Conservation (phyloP, 2,888 invertebrate species). For the Ornithoptera alexandrae region DNA sequence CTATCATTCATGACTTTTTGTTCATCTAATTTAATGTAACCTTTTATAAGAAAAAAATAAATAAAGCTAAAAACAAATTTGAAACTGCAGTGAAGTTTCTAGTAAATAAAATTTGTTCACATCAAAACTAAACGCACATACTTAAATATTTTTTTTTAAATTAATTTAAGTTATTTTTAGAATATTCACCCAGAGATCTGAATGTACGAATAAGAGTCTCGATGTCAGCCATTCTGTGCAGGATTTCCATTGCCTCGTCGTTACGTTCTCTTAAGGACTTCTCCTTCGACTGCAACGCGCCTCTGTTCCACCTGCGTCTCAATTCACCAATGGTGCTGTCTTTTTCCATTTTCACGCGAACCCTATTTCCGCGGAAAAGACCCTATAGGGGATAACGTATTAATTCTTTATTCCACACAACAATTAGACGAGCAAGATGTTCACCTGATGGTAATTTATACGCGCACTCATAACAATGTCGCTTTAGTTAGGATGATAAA, state of each 20-base stretch:
- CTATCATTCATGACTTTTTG: too few relatives aligned
- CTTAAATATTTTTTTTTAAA: too few relatives aligned
- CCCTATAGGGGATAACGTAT: conserved; percentile 50
- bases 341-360: conserved; percentile 41
- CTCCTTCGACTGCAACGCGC: conserved; percentile 59
- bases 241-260: conserved; percentile 65
- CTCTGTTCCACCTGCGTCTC: conserved; percentile 64
- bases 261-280: conserved; percentile 62
- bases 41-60: too few relatives aligned
- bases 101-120: too few relatives aligned
- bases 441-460: too few relatives aligned
- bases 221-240: conserved; percentile 57
- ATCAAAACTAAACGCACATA: too few relatives aligned
- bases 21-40: too few relatives aligned
- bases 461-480: too few relatives aligned
- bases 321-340: conserved; percentile 51
- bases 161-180: background rate
- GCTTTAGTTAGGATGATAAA: too few relatives aligned
- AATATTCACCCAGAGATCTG: conserved; percentile 59
- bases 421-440: too few relatives aligned
- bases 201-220: conserved; percentile 66
- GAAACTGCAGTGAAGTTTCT: too few relatives aligned
- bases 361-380: conserved; percentile 76
- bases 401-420: background rate
- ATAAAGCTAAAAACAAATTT: too few relatives aligned